Evolutionary conservation across 2,113 vertebrate species (phyloP), one percentile per base, ranked within the genome.

Genomic region (Irena cyanogastra): DNA sequence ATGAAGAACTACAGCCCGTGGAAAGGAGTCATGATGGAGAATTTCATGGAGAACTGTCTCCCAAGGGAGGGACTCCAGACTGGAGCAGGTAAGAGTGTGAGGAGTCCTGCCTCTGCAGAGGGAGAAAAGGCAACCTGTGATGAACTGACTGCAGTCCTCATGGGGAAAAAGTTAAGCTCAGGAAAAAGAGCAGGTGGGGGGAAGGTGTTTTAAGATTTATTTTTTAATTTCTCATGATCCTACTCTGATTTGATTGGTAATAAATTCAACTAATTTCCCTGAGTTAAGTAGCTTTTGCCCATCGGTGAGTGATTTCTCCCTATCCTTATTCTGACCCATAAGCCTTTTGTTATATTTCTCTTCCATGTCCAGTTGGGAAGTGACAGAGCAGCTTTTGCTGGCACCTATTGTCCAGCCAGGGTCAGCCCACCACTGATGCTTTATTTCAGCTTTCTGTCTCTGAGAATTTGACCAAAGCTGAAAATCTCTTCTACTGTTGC

Each of bases 131-230:
- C 52, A 45, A 17, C 13, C 39, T 39, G 35, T 30, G 7, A 30
- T 52, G 37, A 52, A 33, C 15, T 10, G 68, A 45, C 37, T 66
- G 39, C 69, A 45, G 24, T 39, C 60, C 23, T 45, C 45, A 60
- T 14, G 9, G 39, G 52, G 28, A 6, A 52, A 39, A 57, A 37
- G 37, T 14, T 50, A 57, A 59, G 22, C 33, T 23, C 31, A 57
- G 44, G 37, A 65, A 13, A 56, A 65, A 59, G 19, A 65, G 27
- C 0, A 0, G 7, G 33, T 59, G 28, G 7, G 3, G 4, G 3
- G 6, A 39, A 82, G 23, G 23, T 52, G 35, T 37, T 88, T 57
- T 49, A 64, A 56, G 44, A 16, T 57, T 65, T 59, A 6, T 28
- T 28, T 74, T 66, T 52, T 30, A 8, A 39, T 81, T 74, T 66